Percentiles rank a stretch among this genome's conserved stretches.
These are phyloP conservation scores for Arnoldichthys spilopterus DNA, from an alignment of 2,797 vertebrate genomes.

Conservation along the genomic window DNA sequence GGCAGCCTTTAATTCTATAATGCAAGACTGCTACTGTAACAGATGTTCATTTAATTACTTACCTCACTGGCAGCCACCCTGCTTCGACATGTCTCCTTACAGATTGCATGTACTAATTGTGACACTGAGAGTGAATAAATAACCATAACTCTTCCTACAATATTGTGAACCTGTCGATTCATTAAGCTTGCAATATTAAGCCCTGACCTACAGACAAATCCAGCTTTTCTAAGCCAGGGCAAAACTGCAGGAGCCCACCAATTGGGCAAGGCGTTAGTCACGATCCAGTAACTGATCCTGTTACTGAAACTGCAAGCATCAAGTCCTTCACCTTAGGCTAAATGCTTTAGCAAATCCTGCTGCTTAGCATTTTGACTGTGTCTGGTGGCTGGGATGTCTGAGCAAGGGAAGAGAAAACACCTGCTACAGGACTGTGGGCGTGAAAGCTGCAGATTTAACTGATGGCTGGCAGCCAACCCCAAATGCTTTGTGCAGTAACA, in stretches of 20 bases:
- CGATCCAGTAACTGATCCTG: conserved; percentile 40
- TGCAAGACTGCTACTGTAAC: background rate
- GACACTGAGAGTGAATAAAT: conserved; percentile 1
- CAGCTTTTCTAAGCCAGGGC: background rate
- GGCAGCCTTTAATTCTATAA: background rate
- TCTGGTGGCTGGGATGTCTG: background rate
- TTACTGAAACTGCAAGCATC: conserved; percentile 45
- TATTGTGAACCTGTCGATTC: background rate
- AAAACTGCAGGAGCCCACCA: conserved; percentile 6
- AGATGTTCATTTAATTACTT: conserved; percentile 9
- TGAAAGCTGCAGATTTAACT: conserved; percentile 31
- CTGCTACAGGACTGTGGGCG: conserved; percentile 16
- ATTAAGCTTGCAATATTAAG: background rate
- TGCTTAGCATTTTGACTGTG: conserved; percentile 5
- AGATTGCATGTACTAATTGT: background rate
- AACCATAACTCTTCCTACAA: background rate
- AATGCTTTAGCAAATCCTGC: conserved; percentile 35
- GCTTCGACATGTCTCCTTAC: background rate
- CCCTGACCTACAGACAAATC: background rate
- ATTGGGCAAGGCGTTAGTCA: conserved; percentile 15
- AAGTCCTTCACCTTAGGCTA: conserved; percentile 35
- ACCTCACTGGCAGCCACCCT: background rate
- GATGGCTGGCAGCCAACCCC: conserved; percentile 19
- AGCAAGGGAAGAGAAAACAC: conserved; percentile 31
- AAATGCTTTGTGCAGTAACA: conserved; percentile 22